Base-by-base conservation (phyloP, 2,797 vertebrate genomes). In the Taeniopygia guttata region DNA sequence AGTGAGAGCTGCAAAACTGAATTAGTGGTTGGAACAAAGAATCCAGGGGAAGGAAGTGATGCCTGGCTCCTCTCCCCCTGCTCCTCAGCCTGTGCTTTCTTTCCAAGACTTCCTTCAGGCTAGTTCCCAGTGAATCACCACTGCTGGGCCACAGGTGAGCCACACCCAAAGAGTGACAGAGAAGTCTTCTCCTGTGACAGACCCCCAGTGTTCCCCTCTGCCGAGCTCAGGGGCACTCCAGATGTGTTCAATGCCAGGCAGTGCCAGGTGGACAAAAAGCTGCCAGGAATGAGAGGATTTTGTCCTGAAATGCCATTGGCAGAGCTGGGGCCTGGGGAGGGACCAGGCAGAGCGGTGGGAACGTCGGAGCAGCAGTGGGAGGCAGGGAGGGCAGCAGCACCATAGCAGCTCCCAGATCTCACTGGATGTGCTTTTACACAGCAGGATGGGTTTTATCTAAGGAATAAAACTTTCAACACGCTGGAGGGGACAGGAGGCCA, bases 261-360 rank as follows among this genome's bases (percentile, higher is more conserved):
- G 43, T 1, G 1, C 13, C 2, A 2, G 2, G 17, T 1, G 1
- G 5, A 38, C 27, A 0, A 30, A 55, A 49, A 8, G 3, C 30
- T 11, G 34, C 48, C 1, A 3, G 43, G 13, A 32, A 21, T 3
- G 27, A 46, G 19, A 16, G 25, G 2, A 13, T 51, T 51, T 22
- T 11, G 9, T 6, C 16, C 26, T 3, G 40, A 30, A n/a, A 54
- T 54, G 23, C 18, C 34, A 40, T 1, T 46, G 72, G 46, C 72
- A 76, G 38, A 20, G 46, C 72, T 36, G n/a, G 38, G 23, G 21
- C 45, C 15, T 11, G 36, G 36, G 36, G 36, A 38, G 40, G 62
- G 36, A 42, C 0, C 17, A 17, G 51, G 10, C 46, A 52, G 38
- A 38, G 14, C 1, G 3, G 46, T 29, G 74, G 19, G 30, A 63